Base-by-base conservation (phyloP, 2,888 invertebrate genomes). In the Biston betularia region DNA sequence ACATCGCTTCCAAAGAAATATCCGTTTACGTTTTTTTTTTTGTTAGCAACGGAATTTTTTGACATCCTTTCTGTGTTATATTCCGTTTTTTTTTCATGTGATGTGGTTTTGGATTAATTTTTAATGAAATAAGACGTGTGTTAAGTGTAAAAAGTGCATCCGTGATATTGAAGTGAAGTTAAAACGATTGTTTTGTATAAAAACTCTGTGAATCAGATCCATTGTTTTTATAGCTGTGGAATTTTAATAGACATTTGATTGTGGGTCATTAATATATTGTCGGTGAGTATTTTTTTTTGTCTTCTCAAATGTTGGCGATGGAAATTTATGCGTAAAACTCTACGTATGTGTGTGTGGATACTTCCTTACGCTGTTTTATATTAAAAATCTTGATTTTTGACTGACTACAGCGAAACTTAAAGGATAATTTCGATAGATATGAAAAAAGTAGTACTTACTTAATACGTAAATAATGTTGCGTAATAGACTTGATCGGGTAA, bases 241-340 rank as follows among this genome's bases (percentile, higher is more conserved):
- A 57, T 53, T 57, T 57, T 57, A 62, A 63, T 66, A 54, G 61
- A 35, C 34, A 15, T 49, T 58, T 60, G 54, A 65, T 65, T 33
- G 64, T 40, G 54, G 15, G 65, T 65, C 60, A 65, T 65, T 60
- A 65, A 44, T 45, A 50, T 49, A 35, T 59, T 11, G 58, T 42
- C 40, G 57, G 58, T 62, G 53, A 67, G 59, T 65, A 48, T 6
- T 48, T 52, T 44, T 44, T 66, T 56, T 61, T 61, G 61, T 61
- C 42, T 56, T 14, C 8, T 45, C 35, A 40, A 52, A 42, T 65
- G 14, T 50, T 46, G 61, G 61, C 52, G 15, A 14, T 45, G 55
- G 55, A 60, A 56, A 60, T 53, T 50, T 48, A 55, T 50, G 50
- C 44, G 14, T 48, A 45, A 9, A 10, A 6, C 12, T 8, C 5